phyloP scores from a whole-genome alignment of 2,113 vertebrate species.

The Strigops habroptila region DNA sequence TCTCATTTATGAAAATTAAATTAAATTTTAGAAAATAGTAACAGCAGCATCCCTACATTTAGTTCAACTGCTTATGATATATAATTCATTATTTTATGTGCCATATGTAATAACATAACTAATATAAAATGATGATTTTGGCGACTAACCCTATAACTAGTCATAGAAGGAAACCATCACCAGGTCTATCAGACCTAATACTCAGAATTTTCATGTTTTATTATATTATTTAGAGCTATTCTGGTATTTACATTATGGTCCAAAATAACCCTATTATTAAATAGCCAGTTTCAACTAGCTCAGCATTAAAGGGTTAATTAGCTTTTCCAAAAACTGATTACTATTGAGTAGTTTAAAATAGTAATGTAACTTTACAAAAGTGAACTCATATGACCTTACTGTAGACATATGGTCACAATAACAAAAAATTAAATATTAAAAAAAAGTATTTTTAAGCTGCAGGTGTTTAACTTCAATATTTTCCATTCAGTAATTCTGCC shows the following conservation, averaged over 20 bases:
- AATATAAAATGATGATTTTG: background rate
- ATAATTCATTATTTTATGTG: background rate
- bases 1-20: background rate
- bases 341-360: slow-evolving; percentile 56
- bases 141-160: background rate
- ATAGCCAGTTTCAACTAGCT: background rate
- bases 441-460: slow-evolving; percentile 24
- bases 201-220: background rate
- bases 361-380: slow-evolving; percentile 19
- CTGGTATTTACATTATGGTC: background rate
- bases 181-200: background rate
- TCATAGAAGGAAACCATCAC: background rate
- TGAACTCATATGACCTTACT: slow-evolving; percentile 56
- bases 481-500: background rate
- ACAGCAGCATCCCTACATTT: background rate
- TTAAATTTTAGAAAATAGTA: background rate
- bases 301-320: slow-evolving; percentile 52
- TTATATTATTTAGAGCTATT: background rate
- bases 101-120: background rate
- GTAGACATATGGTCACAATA: slow-evolving; percentile 37
- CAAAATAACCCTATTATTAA: background rate
- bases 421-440: slow-evolving; percentile 52
- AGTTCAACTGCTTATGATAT: background rate
- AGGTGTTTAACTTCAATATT: slow-evolving; percentile 56
- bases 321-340: slow-evolving; percentile 4